phyloP scores from a whole-genome alignment of 1,140 invertebrate genomes.

The Pararge aegeria region DNA sequence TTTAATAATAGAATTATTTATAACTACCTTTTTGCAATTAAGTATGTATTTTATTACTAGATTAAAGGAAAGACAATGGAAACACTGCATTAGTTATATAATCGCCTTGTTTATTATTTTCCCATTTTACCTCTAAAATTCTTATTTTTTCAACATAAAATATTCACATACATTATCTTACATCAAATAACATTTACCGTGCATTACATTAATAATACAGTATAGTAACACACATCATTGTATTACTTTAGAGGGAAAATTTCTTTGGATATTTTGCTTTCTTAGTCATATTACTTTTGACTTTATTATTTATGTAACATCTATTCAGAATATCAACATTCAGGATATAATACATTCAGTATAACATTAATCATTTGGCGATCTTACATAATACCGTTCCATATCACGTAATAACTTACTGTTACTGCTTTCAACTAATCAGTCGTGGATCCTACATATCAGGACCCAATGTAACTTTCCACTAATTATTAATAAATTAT shows the following conservation, averaged over 20 bases:
- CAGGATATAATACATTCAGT: constrained; percentile 62
- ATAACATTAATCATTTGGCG: constrained; percentile 71
- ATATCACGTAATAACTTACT: constrained; percentile 72
- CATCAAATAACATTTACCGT: constrained; percentile 68
- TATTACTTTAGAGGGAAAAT: constrained; percentile 53
- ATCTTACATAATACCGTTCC: constrained; percentile 71
- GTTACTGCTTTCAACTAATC: constrained; percentile 73
- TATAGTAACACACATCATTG: constrained; percentile 44
- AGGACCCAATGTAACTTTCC: constrained; percentile 70
- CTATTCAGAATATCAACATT: constrained; percentile 67
- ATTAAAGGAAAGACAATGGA: constrained; percentile 28
- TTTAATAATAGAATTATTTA: no score
- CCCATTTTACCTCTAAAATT: constrained; percentile 57
- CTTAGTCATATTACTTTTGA: constrained; percentile 30
- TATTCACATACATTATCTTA: constrained; percentile 69
- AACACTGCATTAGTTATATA: constrained; percentile 40
- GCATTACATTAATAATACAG: constrained; percentile 57
- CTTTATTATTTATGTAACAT: constrained; percentile 54
- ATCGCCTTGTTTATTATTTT: constrained; percentile 72
- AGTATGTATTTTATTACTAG: no score
- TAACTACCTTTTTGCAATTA: no score
- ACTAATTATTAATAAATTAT: constrained; percentile 74
- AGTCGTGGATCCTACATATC: constrained; percentile 65
- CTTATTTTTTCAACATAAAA: constrained; percentile 69
- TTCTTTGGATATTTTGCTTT: constrained; percentile 68